phyloP scores from a whole-genome alignment of 2,113 vertebrate species.

The Leptosomus discolor region DNA sequence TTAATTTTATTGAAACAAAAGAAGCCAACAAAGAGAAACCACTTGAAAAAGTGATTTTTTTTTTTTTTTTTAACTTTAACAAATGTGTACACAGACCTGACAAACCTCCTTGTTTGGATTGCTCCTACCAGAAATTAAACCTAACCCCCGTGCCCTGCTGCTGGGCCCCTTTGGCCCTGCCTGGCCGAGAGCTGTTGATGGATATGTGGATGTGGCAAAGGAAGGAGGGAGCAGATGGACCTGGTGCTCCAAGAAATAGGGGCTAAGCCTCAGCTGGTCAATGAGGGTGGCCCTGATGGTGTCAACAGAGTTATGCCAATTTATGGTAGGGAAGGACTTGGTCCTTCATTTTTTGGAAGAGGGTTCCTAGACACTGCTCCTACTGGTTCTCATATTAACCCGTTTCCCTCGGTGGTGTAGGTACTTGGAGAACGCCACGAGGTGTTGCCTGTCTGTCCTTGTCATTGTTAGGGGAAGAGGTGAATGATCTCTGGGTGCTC shows the following conservation, averaged over 20 bases:
- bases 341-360: background rate
- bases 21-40: background rate
- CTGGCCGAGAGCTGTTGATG: background rate
- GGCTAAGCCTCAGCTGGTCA: background rate
- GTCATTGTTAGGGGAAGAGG: background rate
- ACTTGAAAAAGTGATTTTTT: background rate
- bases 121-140: background rate
- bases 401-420: background rate
- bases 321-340: background rate
- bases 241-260: background rate
- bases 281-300: too few relatives aligned
- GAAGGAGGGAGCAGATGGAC: background rate
- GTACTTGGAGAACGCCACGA: accelerated
- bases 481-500: background rate
- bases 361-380: background rate
- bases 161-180: background rate
- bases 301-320: background rate
- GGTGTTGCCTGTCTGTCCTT: background rate
- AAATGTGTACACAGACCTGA: background rate
- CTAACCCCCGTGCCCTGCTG: background rate
- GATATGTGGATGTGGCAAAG: background rate
- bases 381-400: background rate
- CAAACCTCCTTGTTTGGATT: background rate
- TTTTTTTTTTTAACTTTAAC: background rate
- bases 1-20: background rate